Evolutionary conservation across 1,140 invertebrate species (phyloP).

Genomic region (Reticulitermes speratus): DNA sequence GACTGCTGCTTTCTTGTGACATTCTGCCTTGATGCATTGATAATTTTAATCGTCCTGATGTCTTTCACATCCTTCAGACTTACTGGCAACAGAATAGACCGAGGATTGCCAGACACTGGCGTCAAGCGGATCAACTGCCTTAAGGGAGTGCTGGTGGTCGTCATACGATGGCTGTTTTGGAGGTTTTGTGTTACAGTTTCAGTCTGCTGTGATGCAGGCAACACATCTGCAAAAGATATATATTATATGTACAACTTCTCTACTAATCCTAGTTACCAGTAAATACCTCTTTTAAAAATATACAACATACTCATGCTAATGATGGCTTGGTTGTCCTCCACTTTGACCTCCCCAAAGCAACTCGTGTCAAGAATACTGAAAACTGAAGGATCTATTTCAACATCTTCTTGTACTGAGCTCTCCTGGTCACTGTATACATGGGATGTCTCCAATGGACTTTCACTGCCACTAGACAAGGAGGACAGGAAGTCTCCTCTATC

Average conservation of each 20-base stretch:
- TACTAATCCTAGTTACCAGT: too few relatives aligned
- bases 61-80: conserved; percentile 67
- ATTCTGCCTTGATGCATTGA: conserved; percentile 53
- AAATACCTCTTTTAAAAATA: neutral
- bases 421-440: conserved; percentile 17
- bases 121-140: conserved; percentile 36
- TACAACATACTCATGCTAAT: conserved; percentile 22
- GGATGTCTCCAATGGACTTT: neutral
- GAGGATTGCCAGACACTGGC: conserved; percentile 49
- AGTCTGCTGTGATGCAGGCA: neutral
- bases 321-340: conserved; percentile 28
- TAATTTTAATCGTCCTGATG: conserved; percentile 68
- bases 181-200: neutral
- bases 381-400: conserved; percentile 31
- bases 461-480: neutral
- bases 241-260: too few relatives aligned
- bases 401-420: conserved; percentile 2
- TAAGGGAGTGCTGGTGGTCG: neutral
- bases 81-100: conserved; percentile 66
- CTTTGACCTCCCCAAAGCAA: neutral
- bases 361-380: conserved; percentile 19
- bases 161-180: neutral
- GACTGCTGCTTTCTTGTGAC: neutral
- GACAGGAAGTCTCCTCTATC: neutral
- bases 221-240: conserved; percentile 24